A percentile compares a stretch with the other conserved stretches of the same genome.
Conservation (phyloP, 2,113 vertebrate genomes). For the Sprattus sprattus region DNA sequence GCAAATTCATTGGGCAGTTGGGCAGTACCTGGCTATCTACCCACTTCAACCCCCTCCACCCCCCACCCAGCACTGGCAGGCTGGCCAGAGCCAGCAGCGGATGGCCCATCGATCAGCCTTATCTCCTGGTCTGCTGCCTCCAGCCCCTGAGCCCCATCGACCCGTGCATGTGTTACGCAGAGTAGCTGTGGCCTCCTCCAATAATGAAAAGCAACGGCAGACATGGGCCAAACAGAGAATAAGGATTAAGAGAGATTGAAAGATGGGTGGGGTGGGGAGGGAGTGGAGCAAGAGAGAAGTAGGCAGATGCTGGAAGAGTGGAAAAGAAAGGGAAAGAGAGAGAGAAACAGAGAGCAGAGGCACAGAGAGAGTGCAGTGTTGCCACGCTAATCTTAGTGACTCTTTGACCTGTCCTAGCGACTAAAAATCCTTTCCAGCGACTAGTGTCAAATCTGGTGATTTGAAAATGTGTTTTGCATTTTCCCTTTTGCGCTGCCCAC, state of each 20-base stretch:
- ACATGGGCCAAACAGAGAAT: neutral
- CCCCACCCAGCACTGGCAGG: neutral
- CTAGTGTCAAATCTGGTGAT: no score
- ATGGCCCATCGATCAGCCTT: constrained; percentile 64
- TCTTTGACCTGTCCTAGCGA: no score
- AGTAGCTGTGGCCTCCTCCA: constrained; percentile 53
- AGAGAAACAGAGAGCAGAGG: neutral
- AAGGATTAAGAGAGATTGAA: constrained; percentile 37
- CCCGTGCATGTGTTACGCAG: constrained; percentile 46
- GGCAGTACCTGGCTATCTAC: neutral
- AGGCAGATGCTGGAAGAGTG: neutral
- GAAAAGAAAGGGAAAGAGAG: neutral
- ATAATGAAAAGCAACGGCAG: constrained; percentile 47
- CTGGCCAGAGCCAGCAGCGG: neutral
- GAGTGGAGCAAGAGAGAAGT: neutral
- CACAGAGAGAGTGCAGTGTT: neutral
- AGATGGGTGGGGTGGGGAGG: neutral
- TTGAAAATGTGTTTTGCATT: no score
- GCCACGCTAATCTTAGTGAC: no score
- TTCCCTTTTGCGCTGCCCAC: no score
- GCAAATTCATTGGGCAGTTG: neutral
- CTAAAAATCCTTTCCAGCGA: no score
- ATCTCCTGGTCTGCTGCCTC: constrained; percentile 63
- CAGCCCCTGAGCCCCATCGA: constrained; percentile 56
- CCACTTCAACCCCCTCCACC: constrained; percentile 35